Percentiles rank a stretch among this genome's conserved stretches.
Conservation (phyloP, 2,113 vertebrate species). For the Calidris pugnax region DNA sequence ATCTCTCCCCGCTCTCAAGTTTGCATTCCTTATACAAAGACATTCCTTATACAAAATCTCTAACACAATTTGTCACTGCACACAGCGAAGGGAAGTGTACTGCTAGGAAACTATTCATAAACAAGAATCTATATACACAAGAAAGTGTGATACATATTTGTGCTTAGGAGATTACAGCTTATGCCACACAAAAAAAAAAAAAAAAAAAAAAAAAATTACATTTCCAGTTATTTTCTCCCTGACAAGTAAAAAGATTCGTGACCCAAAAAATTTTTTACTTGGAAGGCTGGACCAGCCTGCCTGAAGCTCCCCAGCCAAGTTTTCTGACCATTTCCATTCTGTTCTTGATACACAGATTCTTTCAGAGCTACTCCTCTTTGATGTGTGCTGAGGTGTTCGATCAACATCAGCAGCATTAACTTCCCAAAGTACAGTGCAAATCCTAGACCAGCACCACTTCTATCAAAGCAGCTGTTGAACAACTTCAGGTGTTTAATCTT, state of each 20-base stretch:
- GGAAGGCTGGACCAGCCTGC: not conserved
- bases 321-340: not conserved
- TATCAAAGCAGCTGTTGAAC: not conserved
- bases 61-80: not conserved
- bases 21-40: not conserved
- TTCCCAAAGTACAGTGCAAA: not conserved
- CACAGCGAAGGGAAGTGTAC: not conserved
- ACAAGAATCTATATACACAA: not conserved
- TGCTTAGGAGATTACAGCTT: not conserved
- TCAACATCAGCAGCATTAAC: not conserved
- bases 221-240: not conserved
- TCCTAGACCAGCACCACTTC: not conserved
- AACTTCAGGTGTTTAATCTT: not conserved
- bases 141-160: not conserved
- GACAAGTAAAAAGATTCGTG: not conserved
- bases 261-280: not conserved
- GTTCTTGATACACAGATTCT: not conserved
- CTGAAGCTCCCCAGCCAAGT: not conserved
- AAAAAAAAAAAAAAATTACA: not conserved
- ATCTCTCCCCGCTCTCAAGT: not conserved
- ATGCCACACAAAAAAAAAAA: not conserved
- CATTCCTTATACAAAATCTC: not conserved
- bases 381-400: not conserved
- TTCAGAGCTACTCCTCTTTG: not conserved
- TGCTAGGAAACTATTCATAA: conserved; percentile 4